phyloP scores from a whole-genome alignment of 2,888 invertebrate species.

The Mimumesa dahlbomi region DNA sequence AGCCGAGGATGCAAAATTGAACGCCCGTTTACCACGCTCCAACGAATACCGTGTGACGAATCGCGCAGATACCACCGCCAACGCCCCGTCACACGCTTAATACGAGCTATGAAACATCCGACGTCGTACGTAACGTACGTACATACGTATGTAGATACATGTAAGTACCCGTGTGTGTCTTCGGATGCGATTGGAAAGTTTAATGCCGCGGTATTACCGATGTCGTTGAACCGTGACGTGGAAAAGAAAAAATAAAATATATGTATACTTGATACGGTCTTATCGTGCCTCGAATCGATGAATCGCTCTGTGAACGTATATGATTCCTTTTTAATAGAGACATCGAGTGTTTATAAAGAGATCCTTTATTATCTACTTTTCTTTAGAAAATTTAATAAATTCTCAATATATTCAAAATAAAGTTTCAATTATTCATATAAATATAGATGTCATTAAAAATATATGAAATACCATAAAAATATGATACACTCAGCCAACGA shows the following conservation, averaged over 20 bases:
- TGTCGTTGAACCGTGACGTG: not conserved
- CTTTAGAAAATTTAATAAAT: no score
- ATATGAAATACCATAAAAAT: no score
- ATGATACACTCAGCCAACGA: no score
- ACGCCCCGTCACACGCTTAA: slow-evolving; percentile 29
- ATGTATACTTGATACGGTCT: no score
- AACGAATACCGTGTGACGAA: slow-evolving; percentile 41
- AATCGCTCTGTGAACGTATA: no score
- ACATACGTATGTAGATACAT: no score
- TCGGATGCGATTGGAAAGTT: slow-evolving; percentile 14
- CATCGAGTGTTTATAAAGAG: no score
- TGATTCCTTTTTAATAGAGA: no score
- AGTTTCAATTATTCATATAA: no score
- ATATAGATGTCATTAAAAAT: no score
- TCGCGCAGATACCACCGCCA: slow-evolving; percentile 30
- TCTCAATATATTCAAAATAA: no score
- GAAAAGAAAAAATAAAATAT: not conserved
- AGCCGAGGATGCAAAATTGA: slow-evolving; percentile 63
- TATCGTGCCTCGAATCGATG: not conserved
- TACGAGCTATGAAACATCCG: slow-evolving; percentile 20
- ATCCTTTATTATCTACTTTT: no score
- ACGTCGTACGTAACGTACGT: not conserved
- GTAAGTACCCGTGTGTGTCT: not conserved
- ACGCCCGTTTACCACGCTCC: slow-evolving; percentile 53
- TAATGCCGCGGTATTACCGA: slow-evolving; percentile 18